phyloP scores from a whole-genome alignment of 2,797 vertebrate genomes.

The Todus mexicanus region DNA sequence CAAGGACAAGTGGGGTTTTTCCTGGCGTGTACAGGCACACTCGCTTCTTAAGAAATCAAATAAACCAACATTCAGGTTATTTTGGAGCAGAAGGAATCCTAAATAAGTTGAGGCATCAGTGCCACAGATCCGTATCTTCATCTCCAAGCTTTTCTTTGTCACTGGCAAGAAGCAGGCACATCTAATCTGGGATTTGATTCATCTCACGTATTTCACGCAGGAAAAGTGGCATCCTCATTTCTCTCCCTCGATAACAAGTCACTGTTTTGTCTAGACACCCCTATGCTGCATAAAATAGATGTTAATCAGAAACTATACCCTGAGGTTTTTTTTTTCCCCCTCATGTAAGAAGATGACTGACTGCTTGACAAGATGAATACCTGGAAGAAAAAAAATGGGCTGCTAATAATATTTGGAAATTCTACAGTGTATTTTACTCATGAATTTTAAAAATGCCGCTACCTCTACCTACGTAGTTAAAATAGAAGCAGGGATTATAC shows the following conservation, averaged over 20 bases:
- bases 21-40: background rate
- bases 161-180: background rate
- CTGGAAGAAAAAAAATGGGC: accelerated
- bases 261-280: background rate
- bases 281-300: background rate
- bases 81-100: background rate
- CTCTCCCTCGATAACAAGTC: background rate
- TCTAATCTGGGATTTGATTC: background rate
- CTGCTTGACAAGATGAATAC: background rate
- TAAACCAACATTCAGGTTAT: background rate
- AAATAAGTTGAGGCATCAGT: background rate
- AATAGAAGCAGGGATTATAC: background rate
- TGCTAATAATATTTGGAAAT: background rate
- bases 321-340: background rate
- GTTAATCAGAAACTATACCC: background rate
- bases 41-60: background rate
- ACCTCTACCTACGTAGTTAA: background rate
- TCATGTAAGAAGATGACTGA: background rate
- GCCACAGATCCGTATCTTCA: background rate
- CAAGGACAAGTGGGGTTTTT: background rate
- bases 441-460: background rate
- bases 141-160: background rate
- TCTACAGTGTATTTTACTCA: background rate
- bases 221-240: background rate
- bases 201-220: background rate